A percentile compares a stretch with the other conserved stretches of the same genome.
Conservation (phyloP, 2,797 vertebrate genomes). For the Sciaenops ocellatus region DNA sequence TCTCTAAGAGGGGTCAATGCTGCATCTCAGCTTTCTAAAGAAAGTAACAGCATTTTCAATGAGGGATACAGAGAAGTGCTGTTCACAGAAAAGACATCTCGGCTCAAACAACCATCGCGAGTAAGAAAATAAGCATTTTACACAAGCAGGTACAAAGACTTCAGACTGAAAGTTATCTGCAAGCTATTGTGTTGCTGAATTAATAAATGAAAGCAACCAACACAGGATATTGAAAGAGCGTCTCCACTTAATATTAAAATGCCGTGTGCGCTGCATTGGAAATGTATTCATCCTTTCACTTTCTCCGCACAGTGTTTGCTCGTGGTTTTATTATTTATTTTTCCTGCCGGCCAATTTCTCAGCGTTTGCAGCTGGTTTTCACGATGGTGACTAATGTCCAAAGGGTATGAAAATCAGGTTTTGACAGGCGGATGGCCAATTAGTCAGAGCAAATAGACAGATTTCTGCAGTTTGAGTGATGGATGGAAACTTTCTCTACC, state of each 20-base stretch:
- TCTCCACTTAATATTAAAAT: conserved; percentile 1
- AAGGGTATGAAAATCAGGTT: conserved; percentile 46
- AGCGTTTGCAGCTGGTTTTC: conserved; percentile 28
- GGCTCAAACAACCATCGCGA: conserved; percentile 46
- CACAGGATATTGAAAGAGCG: not conserved
- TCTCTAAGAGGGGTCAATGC: conserved; percentile 74
- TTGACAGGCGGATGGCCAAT: conserved; percentile 65
- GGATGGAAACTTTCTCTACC: conserved; percentile 35
- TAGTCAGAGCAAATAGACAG: conserved; percentile 54
- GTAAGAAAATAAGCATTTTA: conserved; percentile 67
- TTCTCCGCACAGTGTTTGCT: not conserved
- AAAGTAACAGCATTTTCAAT: conserved; percentile 72
- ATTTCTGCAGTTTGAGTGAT: conserved; percentile 48
- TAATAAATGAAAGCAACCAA: conserved; percentile 13
- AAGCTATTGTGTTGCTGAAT: conserved; percentile 23
- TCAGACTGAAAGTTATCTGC: conserved; percentile 42
- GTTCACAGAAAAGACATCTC: conserved; percentile 63
- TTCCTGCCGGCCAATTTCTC: conserved; percentile 22
- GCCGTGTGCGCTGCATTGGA: not conserved
- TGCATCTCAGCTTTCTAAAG: conserved; percentile 73
- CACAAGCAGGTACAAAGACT: conserved; percentile 48
- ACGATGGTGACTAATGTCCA: conserved; percentile 38
- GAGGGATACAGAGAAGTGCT: conserved; percentile 69
- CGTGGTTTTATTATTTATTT: not conserved
- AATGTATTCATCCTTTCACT: not conserved